Conservation (phyloP, 1,140 invertebrate genomes). For the Cotesia glomerata region DNA sequence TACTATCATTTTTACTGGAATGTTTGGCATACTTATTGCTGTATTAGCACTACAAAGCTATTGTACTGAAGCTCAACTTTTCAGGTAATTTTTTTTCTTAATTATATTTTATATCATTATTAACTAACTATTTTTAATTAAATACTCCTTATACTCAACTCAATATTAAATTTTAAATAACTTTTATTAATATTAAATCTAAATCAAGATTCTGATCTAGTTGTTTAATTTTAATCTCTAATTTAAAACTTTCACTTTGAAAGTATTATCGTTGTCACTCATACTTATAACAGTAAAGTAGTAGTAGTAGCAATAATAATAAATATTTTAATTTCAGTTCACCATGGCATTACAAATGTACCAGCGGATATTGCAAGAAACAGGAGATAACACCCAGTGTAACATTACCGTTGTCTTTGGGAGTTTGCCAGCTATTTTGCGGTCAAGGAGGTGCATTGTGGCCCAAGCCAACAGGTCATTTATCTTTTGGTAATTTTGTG, state of each 20-base stretch:
- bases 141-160: too few species aligned
- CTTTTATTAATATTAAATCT: background rate
- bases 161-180: too few species aligned
- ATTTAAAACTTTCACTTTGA: background rate
- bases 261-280: background rate
- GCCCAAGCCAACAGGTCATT: slow-evolving; percentile 73
- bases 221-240: background rate
- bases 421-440: slow-evolving; percentile 56
- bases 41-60: slow-evolving; percentile 29
- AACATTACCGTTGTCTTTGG: slow-evolving; percentile 40
- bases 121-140: too few species aligned
- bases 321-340: slow-evolving; percentile 35
- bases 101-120: background rate
- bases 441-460: slow-evolving; percentile 68
- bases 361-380: slow-evolving; percentile 51
- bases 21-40: slow-evolving; percentile 38
- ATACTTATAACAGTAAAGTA: slow-evolving; percentile 4
- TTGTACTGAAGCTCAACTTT: slow-evolving; percentile 24
- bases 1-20: slow-evolving; percentile 34
- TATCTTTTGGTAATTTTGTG: slow-evolving; percentile 67
- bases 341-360: slow-evolving; percentile 56
- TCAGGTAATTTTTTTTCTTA: slow-evolving; percentile 30
- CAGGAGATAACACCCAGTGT: slow-evolving; percentile 44
- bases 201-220: background rate
- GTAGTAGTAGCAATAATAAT: background rate